These are phyloP conservation scores for Heterodera filipjevi DNA, from an alignment of 2,888 invertebrate species.

Conservation along the genomic window DNA sequence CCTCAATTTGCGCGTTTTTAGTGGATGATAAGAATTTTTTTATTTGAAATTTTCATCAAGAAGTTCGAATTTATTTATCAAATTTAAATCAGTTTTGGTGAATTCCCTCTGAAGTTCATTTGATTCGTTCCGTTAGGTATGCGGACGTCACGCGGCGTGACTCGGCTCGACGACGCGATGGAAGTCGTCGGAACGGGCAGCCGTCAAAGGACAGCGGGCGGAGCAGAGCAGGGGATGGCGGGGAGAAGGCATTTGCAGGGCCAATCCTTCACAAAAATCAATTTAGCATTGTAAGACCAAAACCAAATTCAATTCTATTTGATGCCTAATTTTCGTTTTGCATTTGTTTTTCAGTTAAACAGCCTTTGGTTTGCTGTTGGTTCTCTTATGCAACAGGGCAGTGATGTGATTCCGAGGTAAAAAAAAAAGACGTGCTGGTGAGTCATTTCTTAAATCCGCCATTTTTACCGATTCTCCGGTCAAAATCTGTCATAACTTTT, in stretches of 20 bases:
- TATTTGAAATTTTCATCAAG: too few species aligned
- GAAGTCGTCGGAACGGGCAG: constrained; percentile 15
- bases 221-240: neutral
- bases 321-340: constrained; percentile 92
- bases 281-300: constrained; percentile 73
- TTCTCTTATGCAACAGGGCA: constrained; percentile 80
- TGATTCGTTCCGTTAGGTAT: constrained; percentile 58
- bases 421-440: too few species aligned
- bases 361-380: constrained; percentile 96
- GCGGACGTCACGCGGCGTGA: constrained; percentile 56
- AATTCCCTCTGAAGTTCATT: too few species aligned
- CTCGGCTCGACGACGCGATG: constrained; percentile 45
- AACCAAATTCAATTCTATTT: constrained; percentile 86
- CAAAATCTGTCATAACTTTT: too few species aligned
- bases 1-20: too few species aligned
- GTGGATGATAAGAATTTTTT: too few species aligned
- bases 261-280: constrained; percentile 71
- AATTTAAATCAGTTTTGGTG: too few species aligned
- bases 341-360: constrained; percentile 68
- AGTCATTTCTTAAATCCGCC: too few species aligned
- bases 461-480: too few species aligned
- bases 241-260: neutral
- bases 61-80: too few species aligned
- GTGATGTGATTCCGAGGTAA: constrained; percentile 70
- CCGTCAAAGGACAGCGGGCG: neutral